These are phyloP conservation scores for Meloidogyne chitwoodi DNA, from an alignment of 1,140 invertebrate genomes.

Conservation along the genomic window DNA sequence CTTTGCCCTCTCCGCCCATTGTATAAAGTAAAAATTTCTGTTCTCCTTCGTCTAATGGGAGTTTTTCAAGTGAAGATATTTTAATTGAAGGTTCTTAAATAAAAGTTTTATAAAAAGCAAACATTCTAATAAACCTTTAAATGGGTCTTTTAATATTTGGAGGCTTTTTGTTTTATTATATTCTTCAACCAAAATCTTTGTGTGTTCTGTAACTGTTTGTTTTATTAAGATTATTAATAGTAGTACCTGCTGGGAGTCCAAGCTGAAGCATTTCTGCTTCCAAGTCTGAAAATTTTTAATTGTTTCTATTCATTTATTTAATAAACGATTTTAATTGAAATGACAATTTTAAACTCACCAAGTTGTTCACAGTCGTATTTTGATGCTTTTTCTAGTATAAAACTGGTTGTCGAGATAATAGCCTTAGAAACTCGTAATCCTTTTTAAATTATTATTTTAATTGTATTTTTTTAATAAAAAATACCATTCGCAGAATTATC, in stretches of 20 bases:
- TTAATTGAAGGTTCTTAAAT: background rate
- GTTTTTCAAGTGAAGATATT: background rate
- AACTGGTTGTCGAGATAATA: conserved; percentile 35
- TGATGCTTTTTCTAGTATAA: conserved; percentile 42
- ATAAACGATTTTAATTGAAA: too few relatives aligned
- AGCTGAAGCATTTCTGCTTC: conserved; percentile 45
- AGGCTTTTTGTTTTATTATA: conserved; percentile 10
- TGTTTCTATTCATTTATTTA: too few relatives aligned
- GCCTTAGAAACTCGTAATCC: conserved; percentile 35
- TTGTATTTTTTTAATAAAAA: background rate
- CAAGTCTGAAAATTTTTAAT: conserved; percentile 15
- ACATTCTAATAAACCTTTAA: conserved; percentile 1
- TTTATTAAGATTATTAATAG: background rate
- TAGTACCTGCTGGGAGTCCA: conserved; percentile 26
- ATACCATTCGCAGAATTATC: background rate
- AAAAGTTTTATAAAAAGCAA: too few relatives aligned
- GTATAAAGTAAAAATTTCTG: background rate
- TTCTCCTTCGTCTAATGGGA: background rate
- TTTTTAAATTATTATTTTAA: conserved; percentile 13
- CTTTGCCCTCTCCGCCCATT: background rate
- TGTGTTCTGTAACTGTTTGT: conserved; percentile 21
- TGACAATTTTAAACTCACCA: background rate
- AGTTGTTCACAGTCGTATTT: conserved; percentile 36
- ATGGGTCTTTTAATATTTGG: background rate
- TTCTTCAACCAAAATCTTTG: conserved; percentile 18